phyloP scores from a whole-genome alignment of 2,797 vertebrate species.

The Malacoctenus gilli region DNA sequence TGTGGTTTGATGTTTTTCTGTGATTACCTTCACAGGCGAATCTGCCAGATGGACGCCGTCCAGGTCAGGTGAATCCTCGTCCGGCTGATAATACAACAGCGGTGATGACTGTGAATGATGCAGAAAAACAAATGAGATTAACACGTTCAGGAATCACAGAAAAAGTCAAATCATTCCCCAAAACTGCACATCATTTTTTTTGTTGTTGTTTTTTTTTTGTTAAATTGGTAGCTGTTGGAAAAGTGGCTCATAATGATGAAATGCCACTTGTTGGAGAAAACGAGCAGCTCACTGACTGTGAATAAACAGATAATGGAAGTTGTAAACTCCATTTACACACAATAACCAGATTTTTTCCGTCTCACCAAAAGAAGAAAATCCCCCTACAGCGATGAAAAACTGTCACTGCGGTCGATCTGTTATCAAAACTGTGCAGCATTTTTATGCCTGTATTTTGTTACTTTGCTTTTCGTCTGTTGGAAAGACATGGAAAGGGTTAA shows the following conservation, averaged over 20 bases:
- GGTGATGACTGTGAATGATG: constrained; percentile 14
- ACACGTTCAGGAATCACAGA: constrained; percentile 3
- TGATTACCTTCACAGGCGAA: constrained; percentile 58
- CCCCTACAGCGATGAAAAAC: too few relatives aligned
- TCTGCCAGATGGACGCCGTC: constrained; percentile 75
- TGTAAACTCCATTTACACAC: too few relatives aligned
- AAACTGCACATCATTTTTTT: neutral
- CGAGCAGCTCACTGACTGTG: too few relatives aligned
- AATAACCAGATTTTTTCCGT: too few relatives aligned
- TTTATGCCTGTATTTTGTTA: too few relatives aligned
- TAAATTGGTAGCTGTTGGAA: neutral
- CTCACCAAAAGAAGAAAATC: too few relatives aligned
- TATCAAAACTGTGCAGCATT: too few relatives aligned
- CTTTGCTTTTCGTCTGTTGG: too few relatives aligned
- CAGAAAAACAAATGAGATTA: neutral
- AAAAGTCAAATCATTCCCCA: neutral
- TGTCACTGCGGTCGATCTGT: too few relatives aligned
- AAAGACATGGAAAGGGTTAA: too few relatives aligned
- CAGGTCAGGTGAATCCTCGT: too few relatives aligned
- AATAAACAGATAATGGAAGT: too few relatives aligned
- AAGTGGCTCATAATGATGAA: neutral
- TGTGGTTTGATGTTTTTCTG: constrained; percentile 67
- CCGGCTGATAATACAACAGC: neutral
- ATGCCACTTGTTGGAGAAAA: neutral
- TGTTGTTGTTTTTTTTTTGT: neutral